A percentile compares a stretch with the other conserved stretches of the same genome.
Evolutionary conservation across 2,888 invertebrate species (phyloP).

Genomic region (Polydesmus complanatus): DNA sequence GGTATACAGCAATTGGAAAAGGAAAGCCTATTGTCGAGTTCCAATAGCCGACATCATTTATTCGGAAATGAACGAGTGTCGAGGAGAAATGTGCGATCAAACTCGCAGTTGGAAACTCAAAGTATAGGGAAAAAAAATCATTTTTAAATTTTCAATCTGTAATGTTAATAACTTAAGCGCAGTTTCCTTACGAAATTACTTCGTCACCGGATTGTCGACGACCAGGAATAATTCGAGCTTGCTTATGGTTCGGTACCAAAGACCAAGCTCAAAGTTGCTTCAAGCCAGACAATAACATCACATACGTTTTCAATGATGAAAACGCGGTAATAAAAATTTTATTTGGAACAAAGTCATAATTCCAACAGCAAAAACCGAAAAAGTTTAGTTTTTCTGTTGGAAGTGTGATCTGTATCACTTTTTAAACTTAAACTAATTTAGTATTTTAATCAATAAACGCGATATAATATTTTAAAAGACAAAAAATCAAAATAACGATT

Average conservation of each 20-base stretch:
- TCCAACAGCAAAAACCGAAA: no score
- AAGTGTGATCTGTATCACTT: no score
- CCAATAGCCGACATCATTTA: not conserved
- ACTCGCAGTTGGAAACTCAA: not conserved
- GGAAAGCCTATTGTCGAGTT: not conserved
- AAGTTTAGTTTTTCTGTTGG: no score
- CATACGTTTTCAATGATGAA: not conserved
- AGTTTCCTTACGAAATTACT: not conserved
- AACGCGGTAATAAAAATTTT: not conserved
- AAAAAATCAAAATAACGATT: not conserved
- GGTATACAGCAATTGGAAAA: constrained; percentile 1
- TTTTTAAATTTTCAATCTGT: not conserved
- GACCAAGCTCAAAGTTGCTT: not conserved
- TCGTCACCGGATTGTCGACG: not conserved
- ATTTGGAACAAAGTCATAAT: no score
- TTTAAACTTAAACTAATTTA: no score
- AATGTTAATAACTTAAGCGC: not conserved
- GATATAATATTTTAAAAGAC: no score
- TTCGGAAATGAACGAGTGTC: not conserved
- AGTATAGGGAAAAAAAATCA: not conserved
- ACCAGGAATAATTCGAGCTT: not conserved
- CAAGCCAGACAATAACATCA: not conserved
- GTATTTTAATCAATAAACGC: no score
- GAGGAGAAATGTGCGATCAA: not conserved
- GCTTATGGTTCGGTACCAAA: not conserved